A percentile compares a stretch with the other conserved stretches of the same genome.
phyloP scores from a whole-genome alignment of 2,888 invertebrate species.

The Rhamphomyia laevipes region DNA sequence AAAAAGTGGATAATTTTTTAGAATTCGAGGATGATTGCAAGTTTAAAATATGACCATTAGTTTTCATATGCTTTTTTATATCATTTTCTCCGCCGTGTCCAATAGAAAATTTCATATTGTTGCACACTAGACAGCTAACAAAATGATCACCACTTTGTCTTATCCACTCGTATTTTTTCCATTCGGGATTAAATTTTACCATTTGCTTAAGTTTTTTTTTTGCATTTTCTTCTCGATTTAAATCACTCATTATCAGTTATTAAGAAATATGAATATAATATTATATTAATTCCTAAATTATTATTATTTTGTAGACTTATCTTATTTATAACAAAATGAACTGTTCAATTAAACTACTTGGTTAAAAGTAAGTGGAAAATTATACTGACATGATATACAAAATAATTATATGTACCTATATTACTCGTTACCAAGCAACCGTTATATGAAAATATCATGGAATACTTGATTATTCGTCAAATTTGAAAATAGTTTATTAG shows the following conservation, averaged over 20 bases:
- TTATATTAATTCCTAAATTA: not conserved
- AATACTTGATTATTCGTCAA: not conserved
- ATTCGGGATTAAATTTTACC: not conserved
- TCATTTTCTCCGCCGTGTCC: not conserved
- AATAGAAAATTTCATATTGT: not conserved
- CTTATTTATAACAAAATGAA: not conserved
- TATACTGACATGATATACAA: not conserved
- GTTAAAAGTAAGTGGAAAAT: not conserved
- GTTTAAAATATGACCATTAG: not conserved
- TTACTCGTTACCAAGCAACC: not conserved
- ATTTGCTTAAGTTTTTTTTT: not conserved
- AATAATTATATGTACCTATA: not conserved
- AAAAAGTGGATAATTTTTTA: not conserved
- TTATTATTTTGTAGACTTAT: not conserved
- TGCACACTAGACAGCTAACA: not conserved
- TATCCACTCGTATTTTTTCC: not conserved
- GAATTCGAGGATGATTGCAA: not conserved
- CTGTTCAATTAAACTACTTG: not conserved
- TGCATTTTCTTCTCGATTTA: not conserved
- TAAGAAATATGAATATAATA: not conserved
- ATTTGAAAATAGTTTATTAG: not conserved
- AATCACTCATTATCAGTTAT: not conserved
- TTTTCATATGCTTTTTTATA: not conserved
- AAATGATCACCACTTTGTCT: not conserved
- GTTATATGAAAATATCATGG: not conserved